Evolutionary conservation across 1,140 invertebrate species (phyloP).

Genomic region (Magallana ariakensis): DNA sequence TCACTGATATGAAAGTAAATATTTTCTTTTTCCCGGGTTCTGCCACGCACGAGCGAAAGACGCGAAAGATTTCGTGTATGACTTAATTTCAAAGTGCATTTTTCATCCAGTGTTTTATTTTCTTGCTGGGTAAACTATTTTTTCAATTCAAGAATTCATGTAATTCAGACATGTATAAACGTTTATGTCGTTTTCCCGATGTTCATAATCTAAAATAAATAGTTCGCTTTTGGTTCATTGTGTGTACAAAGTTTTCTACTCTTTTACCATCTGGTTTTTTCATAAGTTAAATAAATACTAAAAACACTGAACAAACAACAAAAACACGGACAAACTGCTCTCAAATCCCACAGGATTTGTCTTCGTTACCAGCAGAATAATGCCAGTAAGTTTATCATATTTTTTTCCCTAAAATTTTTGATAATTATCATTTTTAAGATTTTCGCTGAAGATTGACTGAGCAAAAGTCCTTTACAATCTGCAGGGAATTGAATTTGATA

Average conservation of each 20-base stretch:
- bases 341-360: too few species aligned
- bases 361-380: too few species aligned
- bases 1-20: conserved; percentile 32
- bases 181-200: conserved; percentile 27
- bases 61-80: conserved; percentile 29
- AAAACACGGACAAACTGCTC: too few species aligned
- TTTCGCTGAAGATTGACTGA: too few species aligned
- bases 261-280: conserved; percentile 1
- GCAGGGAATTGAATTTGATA: too few species aligned
- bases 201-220: conserved; percentile 33
- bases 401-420: too few species aligned
- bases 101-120: conserved; percentile 17
- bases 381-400: too few species aligned
- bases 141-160: conserved; percentile 37
- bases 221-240: neutral
- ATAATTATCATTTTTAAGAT: too few species aligned
- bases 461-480: too few species aligned
- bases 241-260: neutral
- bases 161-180: conserved; percentile 37
- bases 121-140: conserved; percentile 34
- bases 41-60: conserved; percentile 34
- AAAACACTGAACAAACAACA: neutral
- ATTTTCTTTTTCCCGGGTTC: conserved; percentile 31
- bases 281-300: conserved; percentile 21
- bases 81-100: conserved; percentile 37